Percentiles rank a stretch among this genome's conserved stretches.
Evolutionary conservation across 2,888 invertebrate species (phyloP).

Genomic region (Pseudoips prasinana): DNA sequence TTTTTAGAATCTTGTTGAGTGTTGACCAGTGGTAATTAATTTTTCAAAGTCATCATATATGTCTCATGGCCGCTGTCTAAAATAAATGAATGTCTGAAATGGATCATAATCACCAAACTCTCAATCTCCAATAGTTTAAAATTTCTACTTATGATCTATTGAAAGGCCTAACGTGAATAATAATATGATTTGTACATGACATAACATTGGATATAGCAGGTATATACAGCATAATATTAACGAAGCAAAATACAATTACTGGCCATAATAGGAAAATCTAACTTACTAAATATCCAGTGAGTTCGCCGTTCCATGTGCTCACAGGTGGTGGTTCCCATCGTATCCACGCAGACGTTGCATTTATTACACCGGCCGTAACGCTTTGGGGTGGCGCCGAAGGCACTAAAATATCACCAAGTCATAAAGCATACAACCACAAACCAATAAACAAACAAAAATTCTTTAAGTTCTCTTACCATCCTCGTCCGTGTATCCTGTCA

Average conservation of each 20-base stretch:
- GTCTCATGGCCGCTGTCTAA: too few relatives aligned
- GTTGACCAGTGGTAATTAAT: too few relatives aligned
- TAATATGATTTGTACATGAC: too few relatives aligned
- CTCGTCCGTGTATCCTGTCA: conserved; percentile 92
- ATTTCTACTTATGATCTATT: too few relatives aligned
- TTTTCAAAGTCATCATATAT: too few relatives aligned
- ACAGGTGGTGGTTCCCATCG: conserved; percentile 91
- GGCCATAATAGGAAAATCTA: conserved; percentile 8
- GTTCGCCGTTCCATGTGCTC: conserved; percentile 88
- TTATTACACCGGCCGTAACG: conserved; percentile 90
- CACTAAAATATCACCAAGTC: conserved; percentile 74
- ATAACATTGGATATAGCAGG: too few relatives aligned
- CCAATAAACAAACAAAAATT: conserved; percentile 17
- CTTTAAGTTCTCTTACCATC: conserved; percentile 82
- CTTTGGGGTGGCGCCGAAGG: conserved; percentile 90
- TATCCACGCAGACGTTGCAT: conserved; percentile 90
- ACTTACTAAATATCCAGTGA: conserved; percentile 94
- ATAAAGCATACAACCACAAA: conserved; percentile 30
- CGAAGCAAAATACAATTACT: background rate
- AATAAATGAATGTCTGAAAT: too few relatives aligned
- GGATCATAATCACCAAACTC: too few relatives aligned
- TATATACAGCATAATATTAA: too few relatives aligned
- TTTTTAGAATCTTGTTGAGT: too few relatives aligned
- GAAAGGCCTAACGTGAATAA: too few relatives aligned
- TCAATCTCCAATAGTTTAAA: too few relatives aligned